These are phyloP conservation scores for Hemistola chrysoprasaria DNA, from an alignment of 2,888 invertebrate species.

Conservation along the genomic window DNA sequence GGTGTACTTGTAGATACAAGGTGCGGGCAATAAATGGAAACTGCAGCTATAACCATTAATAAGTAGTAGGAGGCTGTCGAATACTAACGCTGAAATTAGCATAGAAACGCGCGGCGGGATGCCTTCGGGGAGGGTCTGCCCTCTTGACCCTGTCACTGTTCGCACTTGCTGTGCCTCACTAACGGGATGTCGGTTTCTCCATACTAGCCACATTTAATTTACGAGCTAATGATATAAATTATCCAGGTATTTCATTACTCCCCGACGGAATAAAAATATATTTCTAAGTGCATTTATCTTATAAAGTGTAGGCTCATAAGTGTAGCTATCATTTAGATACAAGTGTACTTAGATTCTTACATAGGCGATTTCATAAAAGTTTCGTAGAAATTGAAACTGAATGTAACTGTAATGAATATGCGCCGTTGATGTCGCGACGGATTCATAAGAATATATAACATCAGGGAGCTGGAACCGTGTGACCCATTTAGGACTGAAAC, in stretches of 20 bases:
- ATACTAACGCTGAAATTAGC: constrained; percentile 72
- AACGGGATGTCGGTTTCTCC: constrained; percentile 74
- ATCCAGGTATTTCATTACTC: constrained; percentile 44
- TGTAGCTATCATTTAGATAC: too few relatives aligned
- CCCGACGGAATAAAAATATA: constrained; percentile 19
- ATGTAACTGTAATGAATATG: constrained; percentile 19
- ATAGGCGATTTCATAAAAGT: too few relatives aligned
- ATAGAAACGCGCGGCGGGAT: constrained; percentile 74
- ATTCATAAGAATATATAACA: constrained; percentile 56
- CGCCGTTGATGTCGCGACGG: constrained; percentile 50
- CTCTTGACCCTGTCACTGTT: constrained; percentile 77
- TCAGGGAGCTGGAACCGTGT: constrained; percentile 76
- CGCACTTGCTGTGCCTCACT: constrained; percentile 59
- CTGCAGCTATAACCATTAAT: constrained; percentile 73
- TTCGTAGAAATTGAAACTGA: background rate
- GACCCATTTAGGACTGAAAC: constrained; percentile 79
- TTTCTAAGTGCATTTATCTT: constrained; percentile 5
- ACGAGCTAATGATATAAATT: constrained; percentile 48
- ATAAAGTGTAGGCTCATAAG: too few relatives aligned
- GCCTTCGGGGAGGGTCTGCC: constrained; percentile 68
- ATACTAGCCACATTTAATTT: constrained; percentile 40
- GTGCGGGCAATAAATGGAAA: constrained; percentile 64
- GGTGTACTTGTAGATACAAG: constrained; percentile 42
- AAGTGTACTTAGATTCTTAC: too few relatives aligned
- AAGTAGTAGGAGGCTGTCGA: constrained; percentile 68